Percentiles rank a stretch among this genome's conserved stretches.
Conservation (phyloP, 2,888 invertebrate genomes). For the Nymphalis polychloros region DNA sequence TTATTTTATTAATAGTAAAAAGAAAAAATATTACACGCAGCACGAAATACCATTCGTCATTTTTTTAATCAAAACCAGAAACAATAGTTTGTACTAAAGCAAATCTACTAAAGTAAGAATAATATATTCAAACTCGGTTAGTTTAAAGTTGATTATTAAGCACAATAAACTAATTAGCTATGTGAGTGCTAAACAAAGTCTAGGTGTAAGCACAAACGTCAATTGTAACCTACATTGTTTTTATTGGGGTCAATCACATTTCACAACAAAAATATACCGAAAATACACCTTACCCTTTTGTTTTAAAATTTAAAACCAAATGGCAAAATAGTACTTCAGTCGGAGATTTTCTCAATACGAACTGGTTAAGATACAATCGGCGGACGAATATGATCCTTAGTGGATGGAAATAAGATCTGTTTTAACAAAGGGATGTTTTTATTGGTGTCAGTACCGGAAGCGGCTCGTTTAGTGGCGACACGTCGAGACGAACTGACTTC, state of each 20-base stretch:
- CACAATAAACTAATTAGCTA: not conserved
- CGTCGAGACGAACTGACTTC: slow-evolving; percentile 64
- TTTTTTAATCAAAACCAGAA: too few relatives aligned
- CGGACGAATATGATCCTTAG: not conserved
- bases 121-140: too few relatives aligned
- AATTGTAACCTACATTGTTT: slow-evolving; percentile 35
- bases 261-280: not conserved
- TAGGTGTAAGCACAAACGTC: slow-evolving; percentile 28
- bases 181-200: slow-evolving; percentile 17
- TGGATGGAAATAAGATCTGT: slow-evolving; percentile 10
- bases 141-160: too few relatives aligned
- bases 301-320: slow-evolving; percentile 1
- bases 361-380: not conserved
- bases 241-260: slow-evolving; percentile 36
- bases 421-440: not conserved
- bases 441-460: slow-evolving; percentile 53
- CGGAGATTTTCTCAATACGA: slow-evolving; percentile 4
- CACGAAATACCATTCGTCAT: too few relatives aligned
- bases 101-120: too few relatives aligned
- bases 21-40: too few relatives aligned
- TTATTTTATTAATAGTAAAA: too few relatives aligned
- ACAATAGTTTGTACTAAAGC: too few relatives aligned
- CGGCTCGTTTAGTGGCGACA: slow-evolving; percentile 59
- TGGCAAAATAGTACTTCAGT: not conserved
- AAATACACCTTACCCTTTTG: not conserved